A percentile compares a stretch with the other conserved stretches of the same genome.
Conservation (phyloP, 1,140 invertebrate species). For the Pseudobourletiella spinata region DNA sequence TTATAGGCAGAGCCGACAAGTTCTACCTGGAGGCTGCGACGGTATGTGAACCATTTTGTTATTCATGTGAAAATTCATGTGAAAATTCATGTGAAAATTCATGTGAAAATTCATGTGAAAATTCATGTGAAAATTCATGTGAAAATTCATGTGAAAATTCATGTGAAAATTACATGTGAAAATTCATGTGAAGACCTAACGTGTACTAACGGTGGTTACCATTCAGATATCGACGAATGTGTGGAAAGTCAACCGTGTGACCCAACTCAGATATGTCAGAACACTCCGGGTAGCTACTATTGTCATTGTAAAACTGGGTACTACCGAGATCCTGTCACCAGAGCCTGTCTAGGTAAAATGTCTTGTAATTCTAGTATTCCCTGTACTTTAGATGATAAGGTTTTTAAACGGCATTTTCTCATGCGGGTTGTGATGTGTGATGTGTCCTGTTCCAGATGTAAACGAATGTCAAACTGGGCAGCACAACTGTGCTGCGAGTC, state of each 20-base stretch:
- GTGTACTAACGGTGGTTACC: too few species aligned
- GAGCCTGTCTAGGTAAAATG: slow-evolving; percentile 47
- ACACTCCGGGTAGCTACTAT: slow-evolving; percentile 46
- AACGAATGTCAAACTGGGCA: slow-evolving; percentile 54
- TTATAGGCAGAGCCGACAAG: too few species aligned
- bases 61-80: too few species aligned
- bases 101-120: too few species aligned
- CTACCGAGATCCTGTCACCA: slow-evolving; percentile 45
- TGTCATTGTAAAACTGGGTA: slow-evolving; percentile 49
- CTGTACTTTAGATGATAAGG: not conserved
- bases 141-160: too few species aligned
- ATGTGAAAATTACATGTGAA: too few species aligned
- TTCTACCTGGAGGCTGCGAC: too few species aligned
- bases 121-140: too few species aligned
- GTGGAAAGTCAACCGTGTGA: slow-evolving; percentile 40
- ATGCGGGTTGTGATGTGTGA: slow-evolving; percentile 6
- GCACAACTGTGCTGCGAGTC: slow-evolving; percentile 53
- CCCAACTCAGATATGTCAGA: slow-evolving; percentile 47
- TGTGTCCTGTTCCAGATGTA: slow-evolving; percentile 46
- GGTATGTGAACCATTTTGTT: too few species aligned
- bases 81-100: too few species aligned
- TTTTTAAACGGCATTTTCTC: not conserved
- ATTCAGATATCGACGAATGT: slow-evolving; percentile 42
- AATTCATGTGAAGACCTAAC: too few species aligned
- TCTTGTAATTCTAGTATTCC: slow-evolving; percentile 11